These are phyloP conservation scores for Microtus pennsylvanicus DNA, from an alignment of 2,113 vertebrate species.

Conservation along the genomic window DNA sequence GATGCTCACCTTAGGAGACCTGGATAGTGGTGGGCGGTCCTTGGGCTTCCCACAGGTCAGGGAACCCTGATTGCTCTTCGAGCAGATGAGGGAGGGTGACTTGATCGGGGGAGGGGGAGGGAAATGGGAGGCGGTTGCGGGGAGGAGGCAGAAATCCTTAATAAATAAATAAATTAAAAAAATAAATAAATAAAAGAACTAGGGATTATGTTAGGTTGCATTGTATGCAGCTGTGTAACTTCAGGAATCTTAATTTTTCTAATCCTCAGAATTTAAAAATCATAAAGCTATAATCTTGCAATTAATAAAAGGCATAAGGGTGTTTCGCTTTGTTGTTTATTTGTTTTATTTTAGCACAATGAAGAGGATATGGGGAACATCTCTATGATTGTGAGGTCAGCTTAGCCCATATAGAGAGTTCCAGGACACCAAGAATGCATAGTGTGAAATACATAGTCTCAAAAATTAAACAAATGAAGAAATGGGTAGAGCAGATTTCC, in stretches of 20 bases:
- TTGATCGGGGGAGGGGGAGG: no score
- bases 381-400: neutral
- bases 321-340: neutral
- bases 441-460: neutral
- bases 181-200: neutral
- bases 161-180: no score
- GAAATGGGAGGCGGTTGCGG: no score
- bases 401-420: neutral
- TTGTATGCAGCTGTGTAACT: neutral
- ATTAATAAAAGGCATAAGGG: neutral
- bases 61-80: no score
- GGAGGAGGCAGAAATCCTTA: no score
- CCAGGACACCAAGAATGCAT: neutral
- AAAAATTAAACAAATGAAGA: neutral
- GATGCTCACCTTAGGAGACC: no score
- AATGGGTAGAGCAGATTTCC: neutral
- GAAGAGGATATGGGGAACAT: neutral
- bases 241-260: neutral
- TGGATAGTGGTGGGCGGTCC: no score
- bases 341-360: neutral
- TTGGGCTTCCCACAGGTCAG: no score
- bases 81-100: no score
- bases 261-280: neutral
- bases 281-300: neutral
- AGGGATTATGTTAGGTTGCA: neutral